Conservation (phyloP, 1,140 invertebrate genomes). For the Drosophila nikananu region DNA sequence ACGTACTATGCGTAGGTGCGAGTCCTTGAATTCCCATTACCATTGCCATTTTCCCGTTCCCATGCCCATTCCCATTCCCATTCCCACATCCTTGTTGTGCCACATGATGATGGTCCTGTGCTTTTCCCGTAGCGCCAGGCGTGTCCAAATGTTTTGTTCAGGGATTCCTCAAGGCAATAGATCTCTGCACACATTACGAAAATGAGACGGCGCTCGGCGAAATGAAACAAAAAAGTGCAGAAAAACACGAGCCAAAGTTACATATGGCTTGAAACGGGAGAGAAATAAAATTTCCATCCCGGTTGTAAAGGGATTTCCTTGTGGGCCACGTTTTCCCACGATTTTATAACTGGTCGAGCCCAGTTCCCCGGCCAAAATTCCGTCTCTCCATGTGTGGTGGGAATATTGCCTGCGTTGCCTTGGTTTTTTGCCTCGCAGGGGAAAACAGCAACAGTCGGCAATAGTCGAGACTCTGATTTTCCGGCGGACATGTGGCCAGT, state of each 20-base stretch:
- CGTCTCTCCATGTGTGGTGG: conserved; percentile 52
- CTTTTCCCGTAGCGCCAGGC: conserved; percentile 81
- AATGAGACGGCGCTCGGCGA: conserved; percentile 55
- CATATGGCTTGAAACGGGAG: conserved; percentile 70
- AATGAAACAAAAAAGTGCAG: conserved; percentile 32
- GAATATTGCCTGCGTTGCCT: conserved; percentile 51
- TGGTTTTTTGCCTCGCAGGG: conserved; percentile 60
- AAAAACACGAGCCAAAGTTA: conserved; percentile 75
- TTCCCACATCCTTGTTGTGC: conserved; percentile 47
- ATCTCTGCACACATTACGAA: conserved; percentile 49
- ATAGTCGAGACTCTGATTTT: conserved; percentile 20
- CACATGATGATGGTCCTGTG: conserved; percentile 68
- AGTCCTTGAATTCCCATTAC: conserved; percentile 43
- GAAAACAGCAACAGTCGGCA: conserved; percentile 30
- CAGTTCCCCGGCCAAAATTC: conserved; percentile 42
- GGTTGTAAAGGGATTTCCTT: conserved; percentile 49
- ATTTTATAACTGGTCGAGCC: conserved; percentile 75
- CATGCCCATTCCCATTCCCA: conserved; percentile 7
- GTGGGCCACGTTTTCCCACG: conserved; percentile 42
- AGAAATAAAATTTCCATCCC: conserved; percentile 64
- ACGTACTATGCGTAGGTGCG: conserved; percentile 76
- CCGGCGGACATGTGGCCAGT: conserved; percentile 64
- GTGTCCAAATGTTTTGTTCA: conserved; percentile 48
- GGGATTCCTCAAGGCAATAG: conserved; percentile 68
- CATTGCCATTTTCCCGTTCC: conserved; percentile 5